Evolutionary conservation across 92 coral and sea anemone genomes (phyloP).

Genomic region (Meandrina meandrites): DNA sequence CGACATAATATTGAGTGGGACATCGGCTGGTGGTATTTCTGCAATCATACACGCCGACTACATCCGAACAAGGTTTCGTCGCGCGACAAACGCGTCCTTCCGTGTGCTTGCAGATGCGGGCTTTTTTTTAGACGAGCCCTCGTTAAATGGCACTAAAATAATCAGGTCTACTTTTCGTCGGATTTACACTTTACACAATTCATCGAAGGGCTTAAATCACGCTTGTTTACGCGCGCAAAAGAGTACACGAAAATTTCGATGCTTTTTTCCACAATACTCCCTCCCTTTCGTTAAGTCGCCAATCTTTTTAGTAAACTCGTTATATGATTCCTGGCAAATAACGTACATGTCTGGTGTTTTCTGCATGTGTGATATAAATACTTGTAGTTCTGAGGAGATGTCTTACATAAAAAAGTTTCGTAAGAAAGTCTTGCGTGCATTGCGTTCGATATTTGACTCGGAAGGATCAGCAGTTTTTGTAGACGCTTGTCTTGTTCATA

Average conservation of each 20-base stretch:
- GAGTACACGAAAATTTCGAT: constrained; percentile 13
- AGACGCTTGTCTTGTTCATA: constrained; percentile 43
- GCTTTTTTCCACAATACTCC: constrained; percentile 43
- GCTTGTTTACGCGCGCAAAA: constrained; percentile 41
- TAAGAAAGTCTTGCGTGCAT: constrained; percentile 12
- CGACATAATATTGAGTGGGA: constrained; percentile 48
- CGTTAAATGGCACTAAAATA: constrained; percentile 25
- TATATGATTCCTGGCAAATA: constrained; percentile 47
- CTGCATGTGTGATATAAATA: constrained; percentile 25
- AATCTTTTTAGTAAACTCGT: constrained; percentile 37
- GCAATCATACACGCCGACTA: constrained; percentile 51
- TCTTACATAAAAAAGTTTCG: constrained; percentile 28
- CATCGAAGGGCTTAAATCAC: constrained; percentile 24
- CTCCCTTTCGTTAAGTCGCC: constrained; percentile 23
- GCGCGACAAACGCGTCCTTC: constrained; percentile 31
- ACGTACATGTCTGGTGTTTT: constrained; percentile 14
- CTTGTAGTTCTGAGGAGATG: constrained; percentile 27
- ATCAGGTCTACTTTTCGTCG: constrained; percentile 24
- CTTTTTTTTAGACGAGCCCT: constrained; percentile 34
- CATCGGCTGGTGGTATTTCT: constrained; percentile 48
- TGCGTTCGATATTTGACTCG: constrained; percentile 12
- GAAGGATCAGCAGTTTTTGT: constrained; percentile 15
- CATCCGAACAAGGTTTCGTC: constrained; percentile 30
- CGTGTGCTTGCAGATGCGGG: constrained; percentile 53
- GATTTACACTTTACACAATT: constrained; percentile 24